Base-by-base conservation (phyloP, 2,888 invertebrate species). In the Boloria selene region DNA sequence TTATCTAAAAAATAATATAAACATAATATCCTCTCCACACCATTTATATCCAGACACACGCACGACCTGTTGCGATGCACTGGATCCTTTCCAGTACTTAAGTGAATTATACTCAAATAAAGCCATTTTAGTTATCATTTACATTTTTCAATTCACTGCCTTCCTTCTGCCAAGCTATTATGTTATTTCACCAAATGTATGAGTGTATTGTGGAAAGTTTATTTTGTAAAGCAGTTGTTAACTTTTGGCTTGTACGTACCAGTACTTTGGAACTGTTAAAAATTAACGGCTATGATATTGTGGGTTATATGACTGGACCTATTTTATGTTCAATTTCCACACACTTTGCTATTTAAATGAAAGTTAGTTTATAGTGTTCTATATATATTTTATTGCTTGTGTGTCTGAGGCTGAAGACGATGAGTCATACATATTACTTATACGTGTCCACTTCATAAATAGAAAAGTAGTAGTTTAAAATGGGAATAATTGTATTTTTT, bases 91-190 rank as follows among this genome's bases (percentile, higher is more conserved):
- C 87, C 87, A 86, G 86, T 85, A 76, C 77, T 83, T 83, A 86
- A 88, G 83, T 81, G 85, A 86, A 84, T 85, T 87, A 88, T 83
- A 84, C 84, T 85, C 83, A 85, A 86, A 87, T 87, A 88, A 87
- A 86, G 81, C 75, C 83, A 78, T 81, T 81, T 80, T 79, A 86
- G 81, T 90, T 90, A 90, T 87, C 88, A 90, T 92, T 90, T 87
- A 90, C 85, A 90, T 90, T 91, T 92, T 91, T 91, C 91, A 91
- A 90, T 91, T 86, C 80, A 73, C 82, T 76, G 73, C 77, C 73
- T 74, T 69, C 78, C 31, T 76, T 75, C 79, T 90, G 90, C 90
- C 90, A 90, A 88, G 80, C 79, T 61, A 65, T 67, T 64, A 62
- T 65, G 56, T 55, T 56, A 22, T 60, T 56, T n/a, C n/a, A 45